Evolutionary conservation across 1,140 invertebrate species (phyloP).

Genomic region (Monochamus saltuarius): DNA sequence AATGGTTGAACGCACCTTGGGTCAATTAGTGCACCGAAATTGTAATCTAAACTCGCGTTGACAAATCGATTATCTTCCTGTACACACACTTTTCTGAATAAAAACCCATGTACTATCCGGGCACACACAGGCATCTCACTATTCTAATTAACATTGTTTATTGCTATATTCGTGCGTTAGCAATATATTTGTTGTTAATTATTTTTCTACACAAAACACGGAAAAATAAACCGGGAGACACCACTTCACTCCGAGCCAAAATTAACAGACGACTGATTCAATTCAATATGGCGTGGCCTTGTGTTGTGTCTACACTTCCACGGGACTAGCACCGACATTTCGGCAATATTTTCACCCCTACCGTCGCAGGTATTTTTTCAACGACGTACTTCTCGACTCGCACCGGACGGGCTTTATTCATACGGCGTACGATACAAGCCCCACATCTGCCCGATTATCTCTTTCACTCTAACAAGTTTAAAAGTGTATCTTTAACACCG

Average conservation of each 20-base stretch:
- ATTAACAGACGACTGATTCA: constrained; percentile 52
- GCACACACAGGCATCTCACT: constrained; percentile 3
- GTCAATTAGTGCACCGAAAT: constrained; percentile 52
- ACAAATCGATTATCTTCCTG: constrained; percentile 52
- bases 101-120: constrained; percentile 21
- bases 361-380: constrained; percentile 14
- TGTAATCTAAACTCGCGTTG: constrained; percentile 52
- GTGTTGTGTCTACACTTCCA: constrained; percentile 47
- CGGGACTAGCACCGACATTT: constrained; percentile 33
- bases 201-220: constrained; percentile 31
- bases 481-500: constrained; percentile 12
- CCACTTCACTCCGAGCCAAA: constrained; percentile 44
- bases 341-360: constrained; percentile 24
- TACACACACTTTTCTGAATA: constrained; percentile 37
- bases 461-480: constrained; percentile 20
- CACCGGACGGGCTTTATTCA: constrained; percentile 38
- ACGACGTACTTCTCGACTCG: constrained; percentile 31
- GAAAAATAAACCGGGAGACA: constrained; percentile 36
- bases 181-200: constrained; percentile 5
- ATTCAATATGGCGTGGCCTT: constrained; percentile 53
- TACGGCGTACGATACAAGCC: constrained; percentile 33
- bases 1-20: constrained; percentile 35
- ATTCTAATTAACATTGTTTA: not conserved
- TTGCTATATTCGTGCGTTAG: not conserved
- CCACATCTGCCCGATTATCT: constrained; percentile 9